Evolutionary conservation across 1,140 invertebrate genomes (phyloP).

Genomic region (Drosophila baimaii): DNA sequence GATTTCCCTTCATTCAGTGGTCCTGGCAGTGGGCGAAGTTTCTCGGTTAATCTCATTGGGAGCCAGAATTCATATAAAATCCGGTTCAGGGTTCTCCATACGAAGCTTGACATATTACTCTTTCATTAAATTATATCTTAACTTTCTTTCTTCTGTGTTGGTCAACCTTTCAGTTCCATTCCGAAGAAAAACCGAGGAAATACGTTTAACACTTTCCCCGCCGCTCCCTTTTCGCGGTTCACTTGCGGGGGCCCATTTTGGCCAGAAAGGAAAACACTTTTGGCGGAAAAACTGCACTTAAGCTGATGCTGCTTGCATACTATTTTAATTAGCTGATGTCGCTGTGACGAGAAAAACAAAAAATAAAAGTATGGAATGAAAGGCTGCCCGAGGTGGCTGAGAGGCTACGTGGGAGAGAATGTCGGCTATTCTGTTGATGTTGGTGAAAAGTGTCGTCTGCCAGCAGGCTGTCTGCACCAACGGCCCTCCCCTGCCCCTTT

Average conservation of each 20-base stretch:
- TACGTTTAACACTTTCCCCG: conserved; percentile 19
- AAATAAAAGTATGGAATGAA: neutral
- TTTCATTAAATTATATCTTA: neutral
- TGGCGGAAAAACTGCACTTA: conserved; percentile 45
- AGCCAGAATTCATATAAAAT: neutral
- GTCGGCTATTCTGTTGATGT: neutral
- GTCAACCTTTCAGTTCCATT: neutral
- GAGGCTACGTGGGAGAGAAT: neutral
- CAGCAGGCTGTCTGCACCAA: conserved; percentile 26
- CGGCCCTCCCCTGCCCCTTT: neutral
- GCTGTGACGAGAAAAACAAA: conserved; percentile 24
- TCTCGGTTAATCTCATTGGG: neutral
- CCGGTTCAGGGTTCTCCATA: no score
- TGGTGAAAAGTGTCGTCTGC: conserved; percentile 36
- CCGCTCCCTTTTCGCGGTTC: conserved; percentile 16
- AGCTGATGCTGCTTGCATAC: conserved; percentile 56
- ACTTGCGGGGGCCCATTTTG: conserved; percentile 35
- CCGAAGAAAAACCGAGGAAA: neutral
- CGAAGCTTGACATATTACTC: neutral
- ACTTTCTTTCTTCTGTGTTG: neutral
- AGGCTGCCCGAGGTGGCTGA: neutral
- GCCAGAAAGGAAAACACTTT: conserved; percentile 40
- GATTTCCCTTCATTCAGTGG: no score
- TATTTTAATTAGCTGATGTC: conserved; percentile 75
- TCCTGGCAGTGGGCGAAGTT: neutral